Base-by-base conservation (phyloP, 2,888 invertebrate genomes). In the Ochropleura plecta region DNA sequence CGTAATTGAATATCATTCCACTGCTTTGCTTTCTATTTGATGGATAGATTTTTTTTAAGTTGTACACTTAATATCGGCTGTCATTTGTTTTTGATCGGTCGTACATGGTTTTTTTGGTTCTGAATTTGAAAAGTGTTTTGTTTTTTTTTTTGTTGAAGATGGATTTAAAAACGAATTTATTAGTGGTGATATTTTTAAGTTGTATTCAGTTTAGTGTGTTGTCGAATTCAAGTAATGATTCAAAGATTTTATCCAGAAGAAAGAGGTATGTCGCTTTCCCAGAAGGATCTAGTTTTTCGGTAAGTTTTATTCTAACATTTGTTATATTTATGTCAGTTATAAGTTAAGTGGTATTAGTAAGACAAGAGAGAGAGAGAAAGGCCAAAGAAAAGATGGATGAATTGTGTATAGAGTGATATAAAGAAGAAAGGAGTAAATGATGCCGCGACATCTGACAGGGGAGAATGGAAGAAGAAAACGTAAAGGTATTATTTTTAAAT, bases 211-310 rank as follows among this genome's bases (percentile, higher is more conserved):
- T 90, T n/a, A 78, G 85, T 88, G 76, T 72, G 8, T 74, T 84
- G 12, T 70, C 70, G 0, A 85, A 87, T 48, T 51, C 68, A 20
- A 76, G 69, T 49, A 70, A 81, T 74, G 73, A 42, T 60, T 67
- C 94, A 20, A 95, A 92, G 82, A n/a, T 95, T 84, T 93, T 97
- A 81, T 97, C 97, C 0, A 95, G 97, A 75, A 95, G 94, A 79
- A 97, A 97, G 86, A 95, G 98, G 87, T 98, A 97, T 88, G 96
- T 98, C 16, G 97, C 97, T 46, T 98, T 98, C 93, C 98, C 98
- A 1, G 97, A 98, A 91, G 98, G 97, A 20, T 97, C 97, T 16
- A 97, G 97, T 92, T 97, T 97, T 93, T 97, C 97, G 78, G 97
- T 97, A 89, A 97, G 97, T 71, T 46, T 42, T 16, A 30, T 8